Conservation (phyloP, 2,113 vertebrate species). For the Pogona vitticeps region DNA sequence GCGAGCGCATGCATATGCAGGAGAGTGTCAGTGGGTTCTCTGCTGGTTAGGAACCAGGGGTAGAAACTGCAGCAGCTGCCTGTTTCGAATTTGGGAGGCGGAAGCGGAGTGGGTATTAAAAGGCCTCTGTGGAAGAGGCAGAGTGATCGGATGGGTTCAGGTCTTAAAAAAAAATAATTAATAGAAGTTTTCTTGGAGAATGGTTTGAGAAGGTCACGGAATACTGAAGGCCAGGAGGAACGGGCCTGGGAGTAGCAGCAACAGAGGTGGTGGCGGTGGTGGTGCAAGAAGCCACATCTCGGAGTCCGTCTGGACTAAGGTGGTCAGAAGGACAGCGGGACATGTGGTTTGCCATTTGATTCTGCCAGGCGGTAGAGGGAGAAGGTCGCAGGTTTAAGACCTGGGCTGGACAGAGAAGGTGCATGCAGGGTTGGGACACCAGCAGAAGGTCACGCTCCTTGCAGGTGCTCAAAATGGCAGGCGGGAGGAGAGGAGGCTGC, state of each 20-base stretch:
- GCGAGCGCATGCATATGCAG: background rate
- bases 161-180: background rate
- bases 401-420: background rate
- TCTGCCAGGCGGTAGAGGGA: background rate
- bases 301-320: too few relatives aligned
- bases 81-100: background rate
- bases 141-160: too few relatives aligned
- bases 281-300: background rate
- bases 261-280: background rate
- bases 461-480: background rate
- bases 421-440: background rate
- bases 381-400: background rate
- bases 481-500: background rate
- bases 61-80: background rate
- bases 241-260: too few relatives aligned
- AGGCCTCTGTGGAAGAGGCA: background rate
- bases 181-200: background rate
- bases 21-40: background rate
- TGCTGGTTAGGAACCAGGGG: too few relatives aligned
- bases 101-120: too few relatives aligned
- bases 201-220: background rate
- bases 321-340: too few relatives aligned
- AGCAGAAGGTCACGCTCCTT: too few relatives aligned
- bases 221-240: background rate
- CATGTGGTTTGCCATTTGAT: too few relatives aligned